Conservation (phyloP, 2,797 vertebrate genomes). For the Cuniculus paca region DNA sequence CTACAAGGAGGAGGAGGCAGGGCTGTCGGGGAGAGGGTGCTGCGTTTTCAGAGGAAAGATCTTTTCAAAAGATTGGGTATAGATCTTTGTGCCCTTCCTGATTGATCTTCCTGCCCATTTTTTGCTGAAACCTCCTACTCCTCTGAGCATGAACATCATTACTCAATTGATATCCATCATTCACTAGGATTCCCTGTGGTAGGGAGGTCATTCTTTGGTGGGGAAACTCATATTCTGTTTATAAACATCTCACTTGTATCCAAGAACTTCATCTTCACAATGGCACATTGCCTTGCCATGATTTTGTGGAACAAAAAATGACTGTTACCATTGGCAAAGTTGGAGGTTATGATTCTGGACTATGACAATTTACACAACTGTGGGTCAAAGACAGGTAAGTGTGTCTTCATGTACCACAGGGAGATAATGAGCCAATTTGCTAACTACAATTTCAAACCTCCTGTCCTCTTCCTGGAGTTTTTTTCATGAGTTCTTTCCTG, state of each 20-base stretch:
- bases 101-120: neutral
- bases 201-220: neutral
- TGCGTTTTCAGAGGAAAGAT: neutral
- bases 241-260: neutral
- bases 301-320: neutral
- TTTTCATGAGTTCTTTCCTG: neutral
- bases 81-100: neutral
- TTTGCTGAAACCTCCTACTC: neutral
- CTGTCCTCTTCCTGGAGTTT: neutral
- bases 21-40: neutral
- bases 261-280: conserved; percentile 17
- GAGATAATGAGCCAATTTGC: neutral
- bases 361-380: neutral
- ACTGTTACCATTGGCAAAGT: neutral
- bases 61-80: neutral
- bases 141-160: neutral
- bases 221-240: neutral
- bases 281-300: neutral
- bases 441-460: neutral
- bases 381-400: neutral
- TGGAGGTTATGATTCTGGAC: neutral
- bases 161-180: neutral
- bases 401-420: neutral
- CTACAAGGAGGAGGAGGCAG: neutral
- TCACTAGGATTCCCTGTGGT: neutral